Conservation (phyloP, 2,797 vertebrate genomes). For the Galago senegalensis region DNA sequence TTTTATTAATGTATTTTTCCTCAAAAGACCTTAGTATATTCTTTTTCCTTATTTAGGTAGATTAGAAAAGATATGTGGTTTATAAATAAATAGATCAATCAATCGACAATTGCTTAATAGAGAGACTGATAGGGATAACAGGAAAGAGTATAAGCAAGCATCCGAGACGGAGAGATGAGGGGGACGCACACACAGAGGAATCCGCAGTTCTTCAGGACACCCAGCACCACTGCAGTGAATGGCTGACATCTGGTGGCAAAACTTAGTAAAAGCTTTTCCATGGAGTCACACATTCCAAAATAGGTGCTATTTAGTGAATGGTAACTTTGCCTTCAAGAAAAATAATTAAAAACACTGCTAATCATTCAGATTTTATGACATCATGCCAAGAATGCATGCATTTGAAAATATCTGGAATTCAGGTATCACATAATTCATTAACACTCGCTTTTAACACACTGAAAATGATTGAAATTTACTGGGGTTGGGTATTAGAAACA, state of each 20-base stretch:
- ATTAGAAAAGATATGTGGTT: not conserved
- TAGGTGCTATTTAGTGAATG: not conserved
- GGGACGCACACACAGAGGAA: not conserved
- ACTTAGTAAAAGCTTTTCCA: constrained; percentile 11
- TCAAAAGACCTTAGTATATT: not conserved
- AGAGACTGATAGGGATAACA: not conserved
- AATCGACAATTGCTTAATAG: not conserved
- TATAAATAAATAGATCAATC: not conserved
- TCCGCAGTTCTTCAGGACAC: not conserved
- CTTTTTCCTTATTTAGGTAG: constrained; percentile 45
- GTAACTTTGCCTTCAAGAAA: not conserved
- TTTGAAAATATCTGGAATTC: constrained; percentile 8
- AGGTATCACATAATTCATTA: not conserved
- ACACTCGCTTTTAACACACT: not conserved
- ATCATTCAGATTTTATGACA: not conserved
- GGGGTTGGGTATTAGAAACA: not conserved
- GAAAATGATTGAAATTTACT: not conserved
- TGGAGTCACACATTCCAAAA: not conserved
- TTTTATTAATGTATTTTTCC: not conserved
- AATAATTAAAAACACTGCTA: not conserved
- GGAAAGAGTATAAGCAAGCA: not conserved
- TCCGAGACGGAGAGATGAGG: not conserved
- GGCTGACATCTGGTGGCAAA: constrained; percentile 83
- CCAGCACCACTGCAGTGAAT: constrained; percentile 14
- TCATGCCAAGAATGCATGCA: not conserved